A percentile compares a stretch with the other conserved stretches of the same genome.
Evolutionary conservation across 2,113 vertebrate species (phyloP).

Genomic region (Junco hyemalis): DNA sequence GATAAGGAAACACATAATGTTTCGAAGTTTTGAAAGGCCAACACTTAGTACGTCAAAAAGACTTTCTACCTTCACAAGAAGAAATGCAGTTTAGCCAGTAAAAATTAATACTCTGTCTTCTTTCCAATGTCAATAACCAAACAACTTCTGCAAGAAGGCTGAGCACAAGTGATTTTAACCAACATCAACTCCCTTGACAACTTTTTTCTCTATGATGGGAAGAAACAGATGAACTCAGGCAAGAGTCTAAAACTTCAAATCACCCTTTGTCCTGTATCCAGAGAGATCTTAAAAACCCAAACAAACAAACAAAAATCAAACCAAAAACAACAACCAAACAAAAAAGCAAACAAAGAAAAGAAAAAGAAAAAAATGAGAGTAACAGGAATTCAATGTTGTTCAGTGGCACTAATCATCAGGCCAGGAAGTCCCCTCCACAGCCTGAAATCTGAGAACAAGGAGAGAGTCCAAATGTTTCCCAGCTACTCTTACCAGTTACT

Average conservation of each 20-base stretch:
- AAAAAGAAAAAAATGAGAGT: rapidly evolving
- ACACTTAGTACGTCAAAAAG: not conserved
- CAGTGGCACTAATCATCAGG: not conserved
- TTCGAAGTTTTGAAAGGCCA: constrained; percentile 33
- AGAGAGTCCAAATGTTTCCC: not conserved
- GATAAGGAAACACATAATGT: not conserved
- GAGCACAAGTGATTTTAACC: not conserved
- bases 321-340: not conserved
- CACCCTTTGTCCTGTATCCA: not conserved
- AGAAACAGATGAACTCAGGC: not conserved
- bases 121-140: not conserved
- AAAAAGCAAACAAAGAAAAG: not conserved
- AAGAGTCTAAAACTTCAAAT: not conserved
- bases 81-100: not conserved
- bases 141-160: not conserved
- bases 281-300: not conserved
- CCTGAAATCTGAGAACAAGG: not conserved
- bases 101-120: not conserved
- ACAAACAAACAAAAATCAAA: not conserved
- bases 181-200: not conserved
- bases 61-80: not conserved
- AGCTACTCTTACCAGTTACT: not conserved
- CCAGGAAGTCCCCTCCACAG: not conserved
- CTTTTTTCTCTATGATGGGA: not conserved
- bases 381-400: not conserved